Evolutionary conservation across 2,797 vertebrate genomes (phyloP), one percentile per base, ranked within the genome.

Genomic region (Pseudomugil gertrudae): DNA sequence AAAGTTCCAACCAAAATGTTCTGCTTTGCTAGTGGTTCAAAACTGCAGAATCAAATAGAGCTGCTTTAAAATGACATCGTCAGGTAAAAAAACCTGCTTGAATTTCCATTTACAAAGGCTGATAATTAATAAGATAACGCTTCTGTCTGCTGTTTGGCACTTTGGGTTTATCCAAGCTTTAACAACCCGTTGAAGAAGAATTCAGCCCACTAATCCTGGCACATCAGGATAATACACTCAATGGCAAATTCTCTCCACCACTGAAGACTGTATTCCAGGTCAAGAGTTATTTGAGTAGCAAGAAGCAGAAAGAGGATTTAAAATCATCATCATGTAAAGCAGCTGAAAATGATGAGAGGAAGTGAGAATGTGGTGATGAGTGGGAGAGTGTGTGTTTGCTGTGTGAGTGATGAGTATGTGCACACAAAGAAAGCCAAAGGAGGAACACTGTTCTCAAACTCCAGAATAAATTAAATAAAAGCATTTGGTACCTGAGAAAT

Each of bases 361-460:
- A 69, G 58, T 64, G 69, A 69, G 66, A 76, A 57, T 58, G 38
- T 64, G 67, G 55, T 52, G 15, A 36, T 68, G 63, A 72, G 81
- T 79, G 75, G 55, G 81, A 67, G 72, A 35, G 35, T 52, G 63
- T 55, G 50, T 61, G 64, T 62, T 61, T 30, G 24, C 4, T 51
- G 53, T 66, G 40, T 38, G 30, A 75, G 36, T 23, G 53, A 56
- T 27, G 53, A 32, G 40, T 57, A n/a, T 43, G 60, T 32, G 51
- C 7, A 27, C 24, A 5, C 15, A 66, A 47, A 35, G 58, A 55
- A 51, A 48, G 55, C 43, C 59, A n/a, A 57, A 38, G 27, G 57
- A 63, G 29, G 13, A 6, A 13, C 9, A 23, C 23, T 54, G 58
- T 47, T 53, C 66, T 64, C 50, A 29, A 56, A 63, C 65, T 38